These are phyloP conservation scores for Amia ocellicauda DNA, from an alignment of 2,113 vertebrate species.

Conservation along the genomic window DNA sequence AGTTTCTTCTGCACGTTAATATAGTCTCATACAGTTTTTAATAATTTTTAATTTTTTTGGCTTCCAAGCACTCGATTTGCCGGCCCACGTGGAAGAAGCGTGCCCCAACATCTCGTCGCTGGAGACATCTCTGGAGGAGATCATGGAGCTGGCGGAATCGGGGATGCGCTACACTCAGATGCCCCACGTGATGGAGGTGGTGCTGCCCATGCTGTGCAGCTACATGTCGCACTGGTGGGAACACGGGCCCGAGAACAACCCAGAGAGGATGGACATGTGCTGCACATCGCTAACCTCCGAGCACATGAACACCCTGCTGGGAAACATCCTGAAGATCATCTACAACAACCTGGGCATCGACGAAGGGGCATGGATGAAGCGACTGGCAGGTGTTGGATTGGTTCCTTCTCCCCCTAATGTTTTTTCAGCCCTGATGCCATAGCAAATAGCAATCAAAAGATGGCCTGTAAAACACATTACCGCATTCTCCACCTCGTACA, in stretches of 20 bases:
- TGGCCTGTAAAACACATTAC: not conserved
- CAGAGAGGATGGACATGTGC: conserved; percentile 67
- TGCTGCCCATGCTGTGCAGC: conserved; percentile 90
- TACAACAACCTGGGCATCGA: conserved; percentile 95
- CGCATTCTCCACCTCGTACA: no score
- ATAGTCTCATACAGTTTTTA: no score
- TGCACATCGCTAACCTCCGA: conserved; percentile 86
- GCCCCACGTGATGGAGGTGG: conserved; percentile 94
- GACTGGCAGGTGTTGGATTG: conserved; percentile 77
- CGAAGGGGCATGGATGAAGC: conserved; percentile 96
- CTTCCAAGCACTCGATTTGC: conserved; percentile 69
- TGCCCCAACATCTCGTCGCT: conserved; percentile 84
- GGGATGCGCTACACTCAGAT: conserved; percentile 91
- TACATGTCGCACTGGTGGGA: conserved; percentile 99
- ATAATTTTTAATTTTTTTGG: no score
- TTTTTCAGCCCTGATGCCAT: not conserved
- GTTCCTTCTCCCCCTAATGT: no score
- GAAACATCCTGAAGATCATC: conserved; percentile 94
- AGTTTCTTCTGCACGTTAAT: no score
- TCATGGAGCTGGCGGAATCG: conserved; percentile 86
- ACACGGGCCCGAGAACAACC: conserved; percentile 79
- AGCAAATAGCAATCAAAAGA: not conserved
- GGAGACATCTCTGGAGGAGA: conserved; percentile 86
- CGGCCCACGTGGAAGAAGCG: conserved; percentile 75
- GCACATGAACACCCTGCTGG: conserved; percentile 91